Evolutionary conservation across 1,140 invertebrate species (phyloP), one percentile per base, ranked within the genome.

Genomic region (Proctacanthus coquilletti): DNA sequence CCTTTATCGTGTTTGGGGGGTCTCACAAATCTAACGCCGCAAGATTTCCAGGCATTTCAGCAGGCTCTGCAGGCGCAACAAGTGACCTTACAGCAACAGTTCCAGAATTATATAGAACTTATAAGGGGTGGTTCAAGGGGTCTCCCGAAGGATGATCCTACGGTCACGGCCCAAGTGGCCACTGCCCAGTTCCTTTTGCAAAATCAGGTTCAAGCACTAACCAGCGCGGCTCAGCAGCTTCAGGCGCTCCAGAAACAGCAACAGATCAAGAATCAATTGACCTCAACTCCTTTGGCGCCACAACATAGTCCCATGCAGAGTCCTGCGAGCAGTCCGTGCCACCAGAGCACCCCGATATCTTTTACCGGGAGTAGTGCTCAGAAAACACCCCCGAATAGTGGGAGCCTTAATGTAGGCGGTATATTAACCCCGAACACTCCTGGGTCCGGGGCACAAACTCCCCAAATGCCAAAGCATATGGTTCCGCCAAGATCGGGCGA

Each of bases 181-280:
- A 44, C 56, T 2, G 56, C 56, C 18, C 56, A 59, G 46, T 55
- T 59, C 42, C 41, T 59, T 13, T 47, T 59, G 40, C 56, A 59
- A 35, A 53, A 49, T 20, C 56, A 79, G 68, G 70, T 82, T 14
- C 83, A 86, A 50, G 77, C 77, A 3, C 71, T 85, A 34, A 76
- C 75, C 5, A 82, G 85, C 58, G 81, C 82, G 33, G 80, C 81
- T 1, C 83, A 86, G 57, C 83, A 84, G 49, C 61, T 84, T 39
- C 77, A 84, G 46, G 79, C 80, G 32, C 63, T 83, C 35, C 78
- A 85, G 45, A 82, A 85, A 53, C 78, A 79, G 42, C 80, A 82
- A 38, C 69, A 69, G 44, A 60, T 63, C 46, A 59, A 64, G 43
- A 65, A 50, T 58, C 65, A 40, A 62, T 41, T 52, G 63, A 53